A percentile compares a stretch with the other conserved stretches of the same genome.
Evolutionary conservation across 2,113 vertebrate genomes (phyloP).

Genomic region (Gadus macrocephalus): DNA sequence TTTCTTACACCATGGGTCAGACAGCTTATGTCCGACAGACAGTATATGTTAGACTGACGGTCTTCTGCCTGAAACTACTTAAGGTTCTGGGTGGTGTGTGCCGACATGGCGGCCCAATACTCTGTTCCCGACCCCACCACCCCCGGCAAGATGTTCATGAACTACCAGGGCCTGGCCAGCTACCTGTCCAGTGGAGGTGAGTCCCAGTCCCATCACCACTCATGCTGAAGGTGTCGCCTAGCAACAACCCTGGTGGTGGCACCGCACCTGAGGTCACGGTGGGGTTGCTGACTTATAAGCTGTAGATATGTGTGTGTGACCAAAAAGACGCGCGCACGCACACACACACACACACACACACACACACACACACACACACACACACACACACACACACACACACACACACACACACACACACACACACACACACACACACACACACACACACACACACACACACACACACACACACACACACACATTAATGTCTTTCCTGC

Average conservation of each 20-base stretch:
- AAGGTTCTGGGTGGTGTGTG: slow-evolving; percentile 92
- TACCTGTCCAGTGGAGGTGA: slow-evolving; percentile 90
- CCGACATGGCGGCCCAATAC: slow-evolving; percentile 91
- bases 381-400: neutral
- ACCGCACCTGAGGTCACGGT: no score
- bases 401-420: neutral
- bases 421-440: slow-evolving; percentile 4
- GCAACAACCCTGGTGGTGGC: no score
- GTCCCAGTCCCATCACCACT: neutral
- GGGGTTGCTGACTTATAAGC: no score
- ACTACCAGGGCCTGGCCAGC: slow-evolving; percentile 89
- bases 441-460: neutral
- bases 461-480: neutral
- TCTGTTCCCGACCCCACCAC: slow-evolving; percentile 77
- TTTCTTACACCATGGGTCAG: neutral
- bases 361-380: neutral
- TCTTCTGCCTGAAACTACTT: neutral
- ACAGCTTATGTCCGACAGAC: no score
- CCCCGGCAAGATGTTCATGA: slow-evolving; percentile 93
- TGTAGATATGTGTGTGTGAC: no score
- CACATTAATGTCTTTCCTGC: no score
- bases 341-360: neutral
- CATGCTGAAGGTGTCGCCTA: no score
- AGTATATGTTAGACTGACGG: neutral
- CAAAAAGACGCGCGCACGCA: no score